Conservation (phyloP, 2,888 invertebrate species). For the Mamestra brassicae region DNA sequence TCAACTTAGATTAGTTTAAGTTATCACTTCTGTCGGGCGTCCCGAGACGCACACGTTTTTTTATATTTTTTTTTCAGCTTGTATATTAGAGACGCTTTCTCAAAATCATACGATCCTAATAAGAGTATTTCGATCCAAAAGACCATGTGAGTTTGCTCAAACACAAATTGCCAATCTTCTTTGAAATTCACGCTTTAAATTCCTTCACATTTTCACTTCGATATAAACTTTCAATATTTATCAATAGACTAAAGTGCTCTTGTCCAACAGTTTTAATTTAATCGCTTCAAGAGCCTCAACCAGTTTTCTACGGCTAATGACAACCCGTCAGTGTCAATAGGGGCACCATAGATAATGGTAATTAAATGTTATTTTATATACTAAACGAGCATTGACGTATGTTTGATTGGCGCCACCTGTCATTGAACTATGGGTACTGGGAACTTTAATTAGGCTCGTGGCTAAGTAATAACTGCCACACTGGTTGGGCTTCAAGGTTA, state of each 20-base stretch:
- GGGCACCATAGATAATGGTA: slow-evolving; percentile 19
- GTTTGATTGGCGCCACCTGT: slow-evolving; percentile 19
- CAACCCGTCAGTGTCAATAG: slow-evolving; percentile 16
- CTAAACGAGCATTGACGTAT: slow-evolving; percentile 28
- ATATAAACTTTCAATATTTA: slow-evolving; percentile 25
- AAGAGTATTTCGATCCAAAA: neutral
- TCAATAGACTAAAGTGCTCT: slow-evolving; percentile 26
- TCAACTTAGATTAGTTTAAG: no score
- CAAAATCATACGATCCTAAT: no score
- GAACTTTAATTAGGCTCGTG: neutral
- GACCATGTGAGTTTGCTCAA: neutral
- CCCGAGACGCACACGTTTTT: no score
- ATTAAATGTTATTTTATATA: slow-evolving; percentile 39
- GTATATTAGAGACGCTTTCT: no score
- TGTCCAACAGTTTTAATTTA: slow-evolving; percentile 16
- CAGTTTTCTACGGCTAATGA: slow-evolving; percentile 23
- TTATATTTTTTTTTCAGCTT: no score
- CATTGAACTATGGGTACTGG: slow-evolving; percentile 1
- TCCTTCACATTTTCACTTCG: neutral
- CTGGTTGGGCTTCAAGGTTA: no score
- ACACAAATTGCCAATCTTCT: neutral
- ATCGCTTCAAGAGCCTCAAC: slow-evolving; percentile 14
- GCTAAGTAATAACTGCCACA: no score
- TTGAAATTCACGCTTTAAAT: neutral
- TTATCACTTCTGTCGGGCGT: no score